phyloP scores from a whole-genome alignment of 2,113 vertebrate species.

The Colossoma macropomum region DNA sequence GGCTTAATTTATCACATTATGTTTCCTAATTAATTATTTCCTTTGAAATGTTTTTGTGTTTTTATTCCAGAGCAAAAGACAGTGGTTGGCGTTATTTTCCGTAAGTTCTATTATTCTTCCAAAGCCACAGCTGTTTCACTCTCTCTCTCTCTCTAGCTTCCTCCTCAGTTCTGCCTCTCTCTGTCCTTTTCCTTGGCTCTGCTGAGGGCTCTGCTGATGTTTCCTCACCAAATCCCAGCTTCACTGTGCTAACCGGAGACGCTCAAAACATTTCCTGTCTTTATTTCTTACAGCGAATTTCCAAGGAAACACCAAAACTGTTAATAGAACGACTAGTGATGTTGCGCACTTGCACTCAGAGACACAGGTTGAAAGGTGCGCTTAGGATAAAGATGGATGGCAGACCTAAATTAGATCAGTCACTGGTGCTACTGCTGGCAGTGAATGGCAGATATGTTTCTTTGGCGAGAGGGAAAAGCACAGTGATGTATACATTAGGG shows the following conservation, averaged over 20 bases:
- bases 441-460: constrained; percentile 10
- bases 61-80: too few relatives aligned
- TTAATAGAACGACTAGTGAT: constrained; percentile 29
- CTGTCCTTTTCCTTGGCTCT: constrained; percentile 22
- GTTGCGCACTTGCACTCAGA: constrained; percentile 19
- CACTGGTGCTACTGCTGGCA: constrained; percentile 11
- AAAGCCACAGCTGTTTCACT: constrained; percentile 53
- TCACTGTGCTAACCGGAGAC: constrained; percentile 63
- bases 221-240: constrained; percentile 27
- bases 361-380: constrained; percentile 50
- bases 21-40: constrained; percentile 60
- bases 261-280: constrained; percentile 73
- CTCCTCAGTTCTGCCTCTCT: neutral
- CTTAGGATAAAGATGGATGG: constrained; percentile 32
- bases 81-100: constrained; percentile 10
- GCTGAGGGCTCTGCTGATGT: constrained; percentile 33
- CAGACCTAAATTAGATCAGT: constrained; percentile 11
- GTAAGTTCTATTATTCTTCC: constrained; percentile 44
- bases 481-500: neutral
- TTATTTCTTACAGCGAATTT: constrained; percentile 71
- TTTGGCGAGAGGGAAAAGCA: constrained; percentile 11
- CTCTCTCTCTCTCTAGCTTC: neutral
- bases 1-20: too few relatives aligned
- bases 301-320: constrained; percentile 65
- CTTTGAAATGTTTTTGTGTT: constrained; percentile 39